Evolutionary conservation across 2,888 invertebrate genomes (phyloP), one percentile per base, ranked within the genome.

Genomic region (Phymatocera aterrima): DNA sequence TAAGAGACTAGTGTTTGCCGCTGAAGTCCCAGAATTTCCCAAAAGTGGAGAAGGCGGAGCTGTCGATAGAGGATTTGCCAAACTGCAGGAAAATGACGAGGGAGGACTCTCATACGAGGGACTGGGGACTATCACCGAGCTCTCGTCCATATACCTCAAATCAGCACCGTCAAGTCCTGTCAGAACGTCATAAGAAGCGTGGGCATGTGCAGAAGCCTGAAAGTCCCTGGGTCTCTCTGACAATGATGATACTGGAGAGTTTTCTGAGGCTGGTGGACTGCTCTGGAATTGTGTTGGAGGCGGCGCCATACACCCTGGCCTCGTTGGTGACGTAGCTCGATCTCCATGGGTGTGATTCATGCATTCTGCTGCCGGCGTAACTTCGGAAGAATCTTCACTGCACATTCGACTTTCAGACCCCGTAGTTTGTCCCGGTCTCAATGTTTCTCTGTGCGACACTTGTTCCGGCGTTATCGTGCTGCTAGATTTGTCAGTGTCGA

Each of bases 61-160:
- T 79, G 94, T 93, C 34, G 93, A 93, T 60, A 90, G 81, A 2
- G 90, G 90, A 82, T 90, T 90, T 3, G 88, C 89, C 40, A 89
- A 82, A 77, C 90, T 90, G 82, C 88, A 89, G 3, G 90, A 89
- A 79, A 90, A 89, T 37, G 94, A 94, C 79, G 95, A 94, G 12
- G 95, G 95, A 61, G 95, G 95, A 87, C 95, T 96, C 89, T 96
- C 96, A 86, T 94, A 94, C 79, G 94, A 94, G 18, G 96, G 96
- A 81, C 96, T 96, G 78, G 96, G 94, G 79, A 96, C 92, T 83
- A 95, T 95, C 60, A 97, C 93, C 37, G 97, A 97, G 90, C 97
- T 97, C 88, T 97, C 97, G 88, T 97, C 97, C 97, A 97, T 97
- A 90, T 94, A 97, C 65, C 96, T 93, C 77, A 97, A 91, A 90